Base-by-base conservation (phyloP, 1,140 invertebrate genomes). In the Bombyx mandarina region DNA sequence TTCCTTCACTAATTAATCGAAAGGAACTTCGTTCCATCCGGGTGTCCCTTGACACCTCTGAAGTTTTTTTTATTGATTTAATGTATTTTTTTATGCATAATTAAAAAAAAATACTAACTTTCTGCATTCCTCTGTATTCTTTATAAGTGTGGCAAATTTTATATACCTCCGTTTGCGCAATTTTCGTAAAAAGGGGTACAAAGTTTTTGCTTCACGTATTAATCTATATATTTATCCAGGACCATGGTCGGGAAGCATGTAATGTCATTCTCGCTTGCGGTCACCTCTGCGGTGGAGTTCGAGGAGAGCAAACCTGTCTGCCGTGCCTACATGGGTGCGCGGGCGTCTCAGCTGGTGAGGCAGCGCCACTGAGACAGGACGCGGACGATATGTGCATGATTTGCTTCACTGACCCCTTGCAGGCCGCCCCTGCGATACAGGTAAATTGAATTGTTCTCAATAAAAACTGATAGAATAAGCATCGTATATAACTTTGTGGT, bases 311-410 rank as follows among this genome's bases (percentile, higher is more conserved):
- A 3, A 87, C 88, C 35, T 99, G 97, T 77, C 86, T 99, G 63
- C 96, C 97, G 0, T 99, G 97, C 81, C 85, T 99, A 54, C 93
- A 96, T 60, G 94, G 96, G 1, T 98, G 97, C 82, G 59, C 90
- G 3, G 69, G 68, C 7, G 49, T 9, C 7, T 8, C 49, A 43
- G 1, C 44, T 35, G 54, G 89, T 3, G 63, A 52, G 3, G 57
- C 67, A 1, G 92, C 83, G 45, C 81, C 89, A n/a, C 84, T 97
- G 10, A 94, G 94, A 42, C 97, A 99, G 87, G 98, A 99, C 84
- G 96, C 96, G 0, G 98, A 99, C 75, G 98, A 99, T 75, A 98
- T 99, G 96, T 99, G 98, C 86, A 99, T 99, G 96, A 98, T 99
- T 62, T 99, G 98, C 79, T 99, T 99, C 82, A 98, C 96, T 0